These are phyloP conservation scores for Teleogryllus oceanicus DNA, from an alignment of 2,888 invertebrate genomes.

Conservation along the genomic window DNA sequence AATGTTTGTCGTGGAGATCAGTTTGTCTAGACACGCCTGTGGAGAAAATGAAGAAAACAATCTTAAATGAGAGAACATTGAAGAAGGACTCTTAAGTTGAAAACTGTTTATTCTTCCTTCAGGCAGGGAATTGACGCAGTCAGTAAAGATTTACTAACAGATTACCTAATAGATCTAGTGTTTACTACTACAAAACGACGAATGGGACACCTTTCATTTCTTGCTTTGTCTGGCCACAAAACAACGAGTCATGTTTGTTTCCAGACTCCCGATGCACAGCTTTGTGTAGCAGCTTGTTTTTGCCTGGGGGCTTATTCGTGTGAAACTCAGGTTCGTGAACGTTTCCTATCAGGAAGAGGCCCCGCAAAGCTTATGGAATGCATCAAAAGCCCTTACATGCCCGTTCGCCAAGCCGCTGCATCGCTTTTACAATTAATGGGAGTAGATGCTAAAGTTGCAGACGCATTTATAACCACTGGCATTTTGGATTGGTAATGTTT, in stretches of 20 bases:
- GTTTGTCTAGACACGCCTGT: too few relatives aligned
- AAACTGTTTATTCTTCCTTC: too few relatives aligned
- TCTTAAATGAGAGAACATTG: too few relatives aligned
- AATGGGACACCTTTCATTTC: too few relatives aligned
- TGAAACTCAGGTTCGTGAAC: neutral
- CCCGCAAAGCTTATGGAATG: neutral
- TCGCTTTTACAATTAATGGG: constrained; percentile 6
- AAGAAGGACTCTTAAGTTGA: too few relatives aligned
- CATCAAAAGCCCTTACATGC: neutral
- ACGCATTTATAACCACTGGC: neutral
- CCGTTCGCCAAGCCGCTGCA: constrained; percentile 18
- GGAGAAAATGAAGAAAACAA: too few relatives aligned
- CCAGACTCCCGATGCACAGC: neutral
- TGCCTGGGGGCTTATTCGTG: neutral
- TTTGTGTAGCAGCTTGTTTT: neutral
- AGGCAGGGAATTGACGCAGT: too few relatives aligned
- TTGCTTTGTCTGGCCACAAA: too few relatives aligned
- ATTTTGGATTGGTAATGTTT: constrained; percentile 5
- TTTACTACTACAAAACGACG: too few relatives aligned
- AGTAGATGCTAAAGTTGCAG: neutral
- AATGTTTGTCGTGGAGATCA: too few relatives aligned
- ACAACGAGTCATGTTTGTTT: neutral
- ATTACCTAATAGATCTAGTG: too few relatives aligned
- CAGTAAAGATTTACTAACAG: too few relatives aligned
- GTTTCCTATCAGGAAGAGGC: neutral